These are phyloP conservation scores for Metalampra italica DNA, from an alignment of 2,888 invertebrate species.

Conservation along the genomic window DNA sequence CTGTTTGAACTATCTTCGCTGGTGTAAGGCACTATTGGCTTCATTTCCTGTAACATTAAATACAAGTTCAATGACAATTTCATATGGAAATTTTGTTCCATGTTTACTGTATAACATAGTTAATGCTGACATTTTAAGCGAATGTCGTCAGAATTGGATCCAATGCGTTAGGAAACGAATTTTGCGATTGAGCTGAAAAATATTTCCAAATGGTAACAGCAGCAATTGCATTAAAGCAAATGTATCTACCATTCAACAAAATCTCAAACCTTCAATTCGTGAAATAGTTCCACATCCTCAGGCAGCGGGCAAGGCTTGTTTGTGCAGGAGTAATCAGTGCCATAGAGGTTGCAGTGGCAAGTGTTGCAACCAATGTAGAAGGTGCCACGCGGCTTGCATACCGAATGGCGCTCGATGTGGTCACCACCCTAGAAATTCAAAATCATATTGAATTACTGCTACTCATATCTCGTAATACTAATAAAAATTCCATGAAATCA, in stretches of 20 bases:
- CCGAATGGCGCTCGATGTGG: conserved; percentile 54
- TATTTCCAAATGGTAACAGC: too few species aligned
- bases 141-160: too few species aligned
- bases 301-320: conserved; percentile 66
- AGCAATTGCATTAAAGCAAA: too few species aligned
- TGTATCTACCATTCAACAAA: too few species aligned
- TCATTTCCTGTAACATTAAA: conserved; percentile 57
- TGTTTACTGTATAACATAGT: too few species aligned
- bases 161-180: too few species aligned
- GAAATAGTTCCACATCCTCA: conserved; percentile 61
- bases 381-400: conserved; percentile 55
- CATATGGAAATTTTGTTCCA: too few species aligned
- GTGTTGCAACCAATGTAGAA: conserved; percentile 68
- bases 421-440: conserved; percentile 44
- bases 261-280: conserved; percentile 45
- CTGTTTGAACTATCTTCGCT: neutral
- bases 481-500: too few species aligned
- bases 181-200: too few species aligned
- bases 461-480: too few species aligned
- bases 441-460: neutral
- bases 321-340: conserved; percentile 63
- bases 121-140: too few species aligned
- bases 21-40: conserved; percentile 45
- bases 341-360: conserved; percentile 60
- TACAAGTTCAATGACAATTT: too few species aligned